These are phyloP conservation scores for Apis florea DNA, from an alignment of 1,140 invertebrate species.

Conservation along the genomic window DNA sequence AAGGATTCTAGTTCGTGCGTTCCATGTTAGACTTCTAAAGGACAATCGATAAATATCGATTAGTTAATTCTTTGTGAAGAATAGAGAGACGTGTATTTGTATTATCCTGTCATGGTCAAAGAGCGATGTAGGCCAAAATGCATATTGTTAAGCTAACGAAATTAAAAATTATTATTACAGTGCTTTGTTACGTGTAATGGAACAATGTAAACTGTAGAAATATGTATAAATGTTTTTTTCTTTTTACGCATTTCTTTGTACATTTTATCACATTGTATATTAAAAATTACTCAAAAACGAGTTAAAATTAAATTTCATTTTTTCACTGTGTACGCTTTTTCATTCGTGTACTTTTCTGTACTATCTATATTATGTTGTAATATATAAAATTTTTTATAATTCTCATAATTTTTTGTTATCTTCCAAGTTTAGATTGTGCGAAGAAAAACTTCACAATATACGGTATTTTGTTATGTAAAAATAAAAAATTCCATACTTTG, in stretches of 20 bases:
- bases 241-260: not conserved
- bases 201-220: not conserved
- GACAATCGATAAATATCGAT: conserved; percentile 66
- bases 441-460: too few relatives aligned
- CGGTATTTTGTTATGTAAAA: too few relatives aligned
- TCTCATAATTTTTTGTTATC: too few relatives aligned
- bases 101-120: conserved; percentile 56
- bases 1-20: conserved; percentile 59
- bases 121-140: conserved; percentile 23
- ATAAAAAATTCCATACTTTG: too few relatives aligned
- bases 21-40: conserved; percentile 42
- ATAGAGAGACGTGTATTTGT: conserved; percentile 51
- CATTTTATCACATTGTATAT: not conserved
- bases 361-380: too few relatives aligned
- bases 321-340: not conserved
- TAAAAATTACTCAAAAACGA: not conserved
- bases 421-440: too few relatives aligned
- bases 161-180: not conserved
- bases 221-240: not conserved
- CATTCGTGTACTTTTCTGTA: too few relatives aligned
- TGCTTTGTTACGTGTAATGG: not conserved
- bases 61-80: conserved; percentile 45
- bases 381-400: too few relatives aligned
- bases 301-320: not conserved
- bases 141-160: not conserved